A percentile compares a stretch with the other conserved stretches of the same genome.
Evolutionary conservation across 2,113 vertebrate species (phyloP).

Genomic region (Riparia riparia): DNA sequence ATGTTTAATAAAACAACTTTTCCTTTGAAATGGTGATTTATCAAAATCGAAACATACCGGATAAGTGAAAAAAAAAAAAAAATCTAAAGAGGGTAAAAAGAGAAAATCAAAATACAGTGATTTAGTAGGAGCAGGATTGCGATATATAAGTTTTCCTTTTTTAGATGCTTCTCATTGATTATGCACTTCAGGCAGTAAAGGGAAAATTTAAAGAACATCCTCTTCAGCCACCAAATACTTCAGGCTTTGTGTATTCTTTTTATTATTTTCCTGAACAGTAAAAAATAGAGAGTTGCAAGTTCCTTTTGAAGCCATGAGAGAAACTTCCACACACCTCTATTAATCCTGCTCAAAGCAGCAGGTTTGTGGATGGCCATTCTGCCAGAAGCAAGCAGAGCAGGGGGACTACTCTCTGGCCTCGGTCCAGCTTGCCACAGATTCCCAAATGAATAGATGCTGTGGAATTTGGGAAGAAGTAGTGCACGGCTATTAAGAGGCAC

Average conservation of each 20-base stretch:
- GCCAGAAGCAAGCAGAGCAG: background rate
- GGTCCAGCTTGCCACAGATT: background rate
- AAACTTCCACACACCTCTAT: background rate
- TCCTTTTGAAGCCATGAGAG: background rate
- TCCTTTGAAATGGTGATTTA: background rate
- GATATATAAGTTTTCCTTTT: background rate
- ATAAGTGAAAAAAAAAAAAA: background rate
- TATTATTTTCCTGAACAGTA: background rate
- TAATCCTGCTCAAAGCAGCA: background rate
- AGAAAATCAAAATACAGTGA: background rate
- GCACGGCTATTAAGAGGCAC: background rate
- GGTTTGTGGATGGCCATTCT: background rate
- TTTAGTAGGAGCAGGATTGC: background rate
- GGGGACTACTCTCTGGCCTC: background rate
- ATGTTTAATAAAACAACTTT: background rate
- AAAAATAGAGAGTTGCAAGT: accelerated
- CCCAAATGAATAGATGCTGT: slow-evolving; percentile 18
- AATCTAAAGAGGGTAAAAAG: background rate
- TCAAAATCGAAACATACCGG: background rate
- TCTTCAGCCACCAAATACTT: background rate
- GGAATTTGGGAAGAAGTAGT: slow-evolving; percentile 38
- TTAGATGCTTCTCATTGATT: background rate
- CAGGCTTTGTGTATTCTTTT: background rate
- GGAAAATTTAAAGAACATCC: background rate
- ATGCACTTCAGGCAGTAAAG: background rate